Conservation (phyloP, 2,113 vertebrate species). For the Myrmecobius fasciatus region DNA sequence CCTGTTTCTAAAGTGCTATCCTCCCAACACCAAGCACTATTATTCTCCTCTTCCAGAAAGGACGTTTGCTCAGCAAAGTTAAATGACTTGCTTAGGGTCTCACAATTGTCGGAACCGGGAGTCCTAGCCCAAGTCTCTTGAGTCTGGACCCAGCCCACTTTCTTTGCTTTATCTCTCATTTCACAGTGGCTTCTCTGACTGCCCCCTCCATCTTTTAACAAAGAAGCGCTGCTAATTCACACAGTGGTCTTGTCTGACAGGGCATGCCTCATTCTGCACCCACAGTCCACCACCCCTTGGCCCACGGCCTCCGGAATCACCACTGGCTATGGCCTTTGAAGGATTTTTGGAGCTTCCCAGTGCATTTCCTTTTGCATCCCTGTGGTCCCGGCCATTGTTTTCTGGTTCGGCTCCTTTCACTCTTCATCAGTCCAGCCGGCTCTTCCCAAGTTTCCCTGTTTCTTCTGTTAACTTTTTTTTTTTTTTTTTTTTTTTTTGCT, state of each 20-base stretch:
- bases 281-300: neutral
- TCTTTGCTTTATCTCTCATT: neutral
- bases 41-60: conserved; percentile 1
- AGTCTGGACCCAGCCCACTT: neutral
- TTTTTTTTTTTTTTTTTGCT: no score
- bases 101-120: neutral
- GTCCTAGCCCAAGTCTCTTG: neutral
- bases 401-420: neutral
- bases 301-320: neutral
- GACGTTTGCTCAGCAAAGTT: conserved; percentile 14
- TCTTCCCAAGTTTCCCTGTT: neutral
- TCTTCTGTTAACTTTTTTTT: no score
- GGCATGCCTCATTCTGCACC: neutral
- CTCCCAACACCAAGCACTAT: neutral
- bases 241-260: neutral
- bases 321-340: neutral
- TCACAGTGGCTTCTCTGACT: neutral
- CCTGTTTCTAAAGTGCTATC: neutral
- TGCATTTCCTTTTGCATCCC: neutral
- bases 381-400: neutral
- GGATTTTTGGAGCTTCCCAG: neutral
- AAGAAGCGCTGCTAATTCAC: neutral
- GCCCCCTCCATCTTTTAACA: neutral
- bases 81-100: neutral
- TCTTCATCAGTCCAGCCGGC: neutral